Conservation (phyloP, 2,113 vertebrate species). For the Xyliphius kryptos region DNA sequence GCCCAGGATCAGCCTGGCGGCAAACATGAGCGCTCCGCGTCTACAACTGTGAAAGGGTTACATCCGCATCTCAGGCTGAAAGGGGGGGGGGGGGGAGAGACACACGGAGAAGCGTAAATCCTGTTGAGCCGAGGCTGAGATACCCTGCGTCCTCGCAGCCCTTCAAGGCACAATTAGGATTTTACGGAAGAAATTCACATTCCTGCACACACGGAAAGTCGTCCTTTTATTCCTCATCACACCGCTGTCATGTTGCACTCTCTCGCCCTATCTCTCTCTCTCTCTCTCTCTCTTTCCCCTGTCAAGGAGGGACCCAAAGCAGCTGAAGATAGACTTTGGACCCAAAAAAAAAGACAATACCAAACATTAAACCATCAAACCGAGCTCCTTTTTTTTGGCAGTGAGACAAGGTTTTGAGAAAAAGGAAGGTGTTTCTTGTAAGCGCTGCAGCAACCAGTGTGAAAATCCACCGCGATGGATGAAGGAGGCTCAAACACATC, state of each 20-base stretch:
- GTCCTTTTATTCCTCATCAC: slow-evolving; percentile 61
- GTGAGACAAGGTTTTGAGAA: slow-evolving; percentile 54
- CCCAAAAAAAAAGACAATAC: slow-evolving; percentile 58
- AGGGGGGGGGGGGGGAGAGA: slow-evolving; percentile 48
- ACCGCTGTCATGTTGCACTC: slow-evolving; percentile 62
- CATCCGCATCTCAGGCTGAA: slow-evolving; percentile 66
- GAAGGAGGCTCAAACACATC: slow-evolving; percentile 55
- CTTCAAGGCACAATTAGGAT: slow-evolving; percentile 80
- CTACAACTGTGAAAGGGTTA: slow-evolving; percentile 69
- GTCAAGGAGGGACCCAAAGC: slow-evolving; percentile 69
- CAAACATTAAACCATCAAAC: slow-evolving; percentile 53
- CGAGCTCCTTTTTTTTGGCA: slow-evolving; percentile 59
- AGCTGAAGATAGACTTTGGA: slow-evolving; percentile 63
- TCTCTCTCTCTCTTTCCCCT: slow-evolving; percentile 48
- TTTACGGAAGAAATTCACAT: slow-evolving; percentile 77
- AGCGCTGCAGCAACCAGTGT: slow-evolving; percentile 56
- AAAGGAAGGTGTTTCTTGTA: slow-evolving; percentile 47
- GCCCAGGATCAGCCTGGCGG: slow-evolving; percentile 65
- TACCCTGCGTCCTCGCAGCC: slow-evolving; percentile 65
- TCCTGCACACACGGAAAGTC: slow-evolving; percentile 69
- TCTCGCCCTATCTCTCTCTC: slow-evolving; percentile 24
- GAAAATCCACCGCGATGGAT: slow-evolving; percentile 52
- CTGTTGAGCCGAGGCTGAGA: slow-evolving; percentile 71
- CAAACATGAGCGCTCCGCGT: slow-evolving; percentile 59
- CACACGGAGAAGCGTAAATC: slow-evolving; percentile 62